These are phyloP conservation scores for Echinops telfairi DNA, from an alignment of 2,113 vertebrate genomes.

Conservation along the genomic window DNA sequence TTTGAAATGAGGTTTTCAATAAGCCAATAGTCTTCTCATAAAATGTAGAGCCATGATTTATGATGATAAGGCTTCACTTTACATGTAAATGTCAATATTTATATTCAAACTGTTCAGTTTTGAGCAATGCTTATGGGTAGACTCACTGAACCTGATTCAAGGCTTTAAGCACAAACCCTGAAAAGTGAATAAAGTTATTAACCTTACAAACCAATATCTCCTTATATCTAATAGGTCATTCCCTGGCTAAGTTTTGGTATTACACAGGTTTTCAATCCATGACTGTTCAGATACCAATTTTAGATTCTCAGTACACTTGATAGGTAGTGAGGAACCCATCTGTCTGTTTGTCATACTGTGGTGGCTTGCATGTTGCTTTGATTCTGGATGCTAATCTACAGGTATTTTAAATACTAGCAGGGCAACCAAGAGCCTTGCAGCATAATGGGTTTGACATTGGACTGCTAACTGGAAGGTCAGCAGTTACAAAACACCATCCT, in stretches of 20 bases:
- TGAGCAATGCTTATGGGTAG: not conserved
- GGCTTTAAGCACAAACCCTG: not conserved
- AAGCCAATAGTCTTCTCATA: not conserved
- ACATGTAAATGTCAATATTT: not conserved
- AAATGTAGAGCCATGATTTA: not conserved
- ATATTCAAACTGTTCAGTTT: not conserved
- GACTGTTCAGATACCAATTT: not conserved
- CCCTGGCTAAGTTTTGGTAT: not conserved
- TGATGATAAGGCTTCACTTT: not conserved
- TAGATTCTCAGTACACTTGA: not conserved
- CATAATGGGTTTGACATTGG: too few relatives aligned
- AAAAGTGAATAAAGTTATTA: not conserved
- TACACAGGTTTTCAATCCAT: not conserved
- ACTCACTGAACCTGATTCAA: not conserved
- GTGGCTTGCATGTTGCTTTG: not conserved
- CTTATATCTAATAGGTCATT: not conserved
- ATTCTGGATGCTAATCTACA: not conserved
- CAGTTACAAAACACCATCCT: too few relatives aligned
- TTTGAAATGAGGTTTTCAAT: slow-evolving; percentile 19
- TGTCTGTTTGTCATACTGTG: not conserved
- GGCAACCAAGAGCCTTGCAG: too few relatives aligned
- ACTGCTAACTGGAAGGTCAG: too few relatives aligned
- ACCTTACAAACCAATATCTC: not conserved
- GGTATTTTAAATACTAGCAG: not conserved
- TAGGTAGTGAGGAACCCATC: not conserved